phyloP scores from a whole-genome alignment of 2,888 invertebrate genomes.

The Sesia bembeciformis region DNA sequence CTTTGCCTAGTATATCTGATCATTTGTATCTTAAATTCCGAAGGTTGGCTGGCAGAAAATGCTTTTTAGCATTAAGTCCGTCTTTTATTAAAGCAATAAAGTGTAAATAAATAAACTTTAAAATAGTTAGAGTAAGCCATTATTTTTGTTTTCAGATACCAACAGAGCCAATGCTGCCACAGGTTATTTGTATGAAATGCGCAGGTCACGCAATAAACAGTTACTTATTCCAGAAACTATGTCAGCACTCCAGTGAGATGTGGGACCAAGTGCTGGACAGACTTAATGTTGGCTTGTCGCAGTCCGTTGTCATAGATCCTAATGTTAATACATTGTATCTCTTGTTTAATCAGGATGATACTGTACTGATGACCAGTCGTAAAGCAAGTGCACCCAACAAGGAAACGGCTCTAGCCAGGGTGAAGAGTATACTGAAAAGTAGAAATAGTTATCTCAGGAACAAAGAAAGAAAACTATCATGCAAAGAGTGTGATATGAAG shows the following conservation, averaged over 20 bases:
- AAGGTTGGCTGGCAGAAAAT: no score
- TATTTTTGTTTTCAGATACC: constrained; percentile 26
- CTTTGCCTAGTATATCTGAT: no score
- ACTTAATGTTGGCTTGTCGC: constrained; percentile 23
- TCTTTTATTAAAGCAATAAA: no score
- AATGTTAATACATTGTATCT: constrained; percentile 32
- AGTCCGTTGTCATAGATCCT: constrained; percentile 19
- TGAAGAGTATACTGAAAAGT: constrained; percentile 31
- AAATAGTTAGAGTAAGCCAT: no score
- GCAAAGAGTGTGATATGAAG: constrained; percentile 38
- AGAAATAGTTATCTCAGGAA: constrained; percentile 22
- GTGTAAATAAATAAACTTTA: no score
- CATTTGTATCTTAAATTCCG: no score
- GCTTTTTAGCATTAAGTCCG: no score
- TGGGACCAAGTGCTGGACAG: constrained; percentile 30
- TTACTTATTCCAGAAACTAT: constrained; percentile 43
- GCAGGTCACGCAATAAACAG: constrained; percentile 32
- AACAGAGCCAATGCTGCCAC: constrained; percentile 32
- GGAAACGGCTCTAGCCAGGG: constrained; percentile 26
- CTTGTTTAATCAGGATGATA: constrained; percentile 28
- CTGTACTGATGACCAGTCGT: constrained; percentile 34
- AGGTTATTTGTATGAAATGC: constrained; percentile 40
- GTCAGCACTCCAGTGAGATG: constrained; percentile 27
- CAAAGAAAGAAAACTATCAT: constrained; percentile 21
- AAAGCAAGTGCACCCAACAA: constrained; percentile 23